A percentile compares a stretch with the other conserved stretches of the same genome.
phyloP scores from a whole-genome alignment of 2,113 vertebrate species.

The Aleadryas rufinucha region DNA sequence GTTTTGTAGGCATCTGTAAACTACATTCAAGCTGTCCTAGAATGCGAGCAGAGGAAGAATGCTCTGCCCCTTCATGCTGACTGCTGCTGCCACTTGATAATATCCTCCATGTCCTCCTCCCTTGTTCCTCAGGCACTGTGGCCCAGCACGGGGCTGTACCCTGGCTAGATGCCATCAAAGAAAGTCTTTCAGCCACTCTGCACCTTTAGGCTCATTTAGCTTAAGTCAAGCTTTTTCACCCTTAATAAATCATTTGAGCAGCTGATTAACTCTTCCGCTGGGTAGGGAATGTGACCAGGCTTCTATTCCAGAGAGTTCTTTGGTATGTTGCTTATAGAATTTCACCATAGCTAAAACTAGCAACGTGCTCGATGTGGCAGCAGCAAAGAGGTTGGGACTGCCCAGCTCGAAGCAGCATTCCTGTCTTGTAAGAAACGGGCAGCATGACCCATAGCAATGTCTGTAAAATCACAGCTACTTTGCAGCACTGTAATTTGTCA shows the following conservation, averaged over 20 bases:
- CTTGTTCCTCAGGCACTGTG: fast-evolving
- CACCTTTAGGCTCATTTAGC: not conserved
- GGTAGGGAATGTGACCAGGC: not conserved
- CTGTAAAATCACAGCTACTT: not conserved
- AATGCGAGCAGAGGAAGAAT: not conserved
- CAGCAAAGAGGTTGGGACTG: not conserved
- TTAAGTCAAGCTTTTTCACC: not conserved
- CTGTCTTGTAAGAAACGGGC: not conserved
- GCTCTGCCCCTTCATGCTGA: not conserved
- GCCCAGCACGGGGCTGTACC: not conserved
- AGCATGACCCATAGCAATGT: not conserved
- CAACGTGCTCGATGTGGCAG: not conserved
- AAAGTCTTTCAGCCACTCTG: not conserved
- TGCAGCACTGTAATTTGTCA: not conserved
- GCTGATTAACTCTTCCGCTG: not conserved
- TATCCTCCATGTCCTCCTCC: not conserved
- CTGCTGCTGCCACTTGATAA: not conserved
- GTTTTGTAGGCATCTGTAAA: constrained; percentile 28
- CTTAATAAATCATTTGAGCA: not conserved
- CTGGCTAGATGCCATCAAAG: not conserved
- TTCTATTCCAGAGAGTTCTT: constrained; percentile 16
- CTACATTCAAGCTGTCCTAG: not conserved
- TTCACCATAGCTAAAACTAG: constrained; percentile 15
- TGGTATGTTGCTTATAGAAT: constrained; percentile 31
- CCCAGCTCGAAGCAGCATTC: not conserved